Evolutionary conservation across 2,797 vertebrate genomes (phyloP).

Genomic region (Lepidocolaptes lacrymiger): DNA sequence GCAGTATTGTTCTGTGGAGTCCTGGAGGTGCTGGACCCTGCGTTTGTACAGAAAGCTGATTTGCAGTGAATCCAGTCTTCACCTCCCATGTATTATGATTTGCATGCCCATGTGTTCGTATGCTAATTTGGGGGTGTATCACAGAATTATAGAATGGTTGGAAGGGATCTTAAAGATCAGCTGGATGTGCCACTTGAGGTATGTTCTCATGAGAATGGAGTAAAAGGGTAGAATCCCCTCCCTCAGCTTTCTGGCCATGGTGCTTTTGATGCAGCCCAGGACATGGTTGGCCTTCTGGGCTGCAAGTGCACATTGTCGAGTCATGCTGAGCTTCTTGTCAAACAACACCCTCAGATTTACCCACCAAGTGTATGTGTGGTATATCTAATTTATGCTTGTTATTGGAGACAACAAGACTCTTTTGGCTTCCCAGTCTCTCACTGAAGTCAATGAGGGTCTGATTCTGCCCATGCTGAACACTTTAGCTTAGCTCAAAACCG

Average conservation of each 20-base stretch:
- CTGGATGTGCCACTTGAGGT: not conserved
- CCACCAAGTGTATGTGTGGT: too few relatives aligned
- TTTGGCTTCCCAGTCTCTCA: not conserved
- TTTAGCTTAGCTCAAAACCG: not conserved
- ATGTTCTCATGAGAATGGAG: not conserved
- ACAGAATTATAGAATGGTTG: not conserved
- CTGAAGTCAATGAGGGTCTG: not conserved
- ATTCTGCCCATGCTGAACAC: not conserved
- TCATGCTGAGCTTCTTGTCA: not conserved
- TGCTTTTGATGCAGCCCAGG: not conserved
- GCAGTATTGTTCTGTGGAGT: not conserved
- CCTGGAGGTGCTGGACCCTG: not conserved
- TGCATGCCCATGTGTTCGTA: rapidly evolving
- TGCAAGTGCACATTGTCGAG: rapidly evolving
- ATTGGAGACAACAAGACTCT: not conserved
- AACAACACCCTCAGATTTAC: too few relatives aligned
- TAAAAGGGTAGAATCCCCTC: not conserved
- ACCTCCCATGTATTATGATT: rapidly evolving
- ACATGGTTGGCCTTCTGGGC: not conserved
- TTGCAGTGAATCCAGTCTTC: not conserved
- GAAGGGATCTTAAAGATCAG: not conserved
- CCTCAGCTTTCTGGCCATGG: rapidly evolving
- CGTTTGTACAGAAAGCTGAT: not conserved
- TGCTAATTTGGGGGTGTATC: not conserved
- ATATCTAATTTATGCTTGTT: not conserved